Conservation (phyloP, 1,140 invertebrate species). For the Anagrus nilaparvatae region DNA sequence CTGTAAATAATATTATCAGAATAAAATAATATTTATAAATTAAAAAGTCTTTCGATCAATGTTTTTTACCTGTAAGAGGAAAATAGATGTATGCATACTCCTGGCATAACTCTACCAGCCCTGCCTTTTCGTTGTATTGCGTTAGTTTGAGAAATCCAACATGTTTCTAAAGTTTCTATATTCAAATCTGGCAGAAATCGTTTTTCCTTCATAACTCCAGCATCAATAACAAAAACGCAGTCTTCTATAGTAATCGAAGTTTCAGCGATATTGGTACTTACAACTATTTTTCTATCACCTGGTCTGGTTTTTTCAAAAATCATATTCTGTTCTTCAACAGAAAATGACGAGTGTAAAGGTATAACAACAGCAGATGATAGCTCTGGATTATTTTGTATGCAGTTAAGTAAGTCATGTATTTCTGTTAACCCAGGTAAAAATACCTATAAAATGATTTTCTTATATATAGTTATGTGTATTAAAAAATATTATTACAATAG, state of each 20-base stretch:
- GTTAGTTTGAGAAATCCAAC: slow-evolving; percentile 74
- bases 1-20: slow-evolving; percentile 14
- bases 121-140: slow-evolving; percentile 70
- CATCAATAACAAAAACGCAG: slow-evolving; percentile 84
- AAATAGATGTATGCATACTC: slow-evolving; percentile 70
- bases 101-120: slow-evolving; percentile 77
- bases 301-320: slow-evolving; percentile 53
- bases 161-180: slow-evolving; percentile 71
- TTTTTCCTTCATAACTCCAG: slow-evolving; percentile 84
- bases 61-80: slow-evolving; percentile 56
- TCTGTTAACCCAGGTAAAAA: slow-evolving; percentile 75
- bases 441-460: slow-evolving; percentile 40
- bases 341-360: slow-evolving; percentile 74
- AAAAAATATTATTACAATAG: background rate
- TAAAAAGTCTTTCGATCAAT: too few relatives aligned
- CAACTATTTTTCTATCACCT: slow-evolving; percentile 73
- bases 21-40: too few relatives aligned
- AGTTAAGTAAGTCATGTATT: slow-evolving; percentile 62
- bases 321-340: slow-evolving; percentile 68
- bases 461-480: background rate
- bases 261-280: slow-evolving; percentile 91
- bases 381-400: slow-evolving; percentile 50
- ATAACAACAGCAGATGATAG: slow-evolving; percentile 61
- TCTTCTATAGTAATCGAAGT: slow-evolving; percentile 91
- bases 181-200: slow-evolving; percentile 74